Base-by-base conservation (phyloP, 2,888 invertebrate species). In the Stegana nigrithorax region DNA sequence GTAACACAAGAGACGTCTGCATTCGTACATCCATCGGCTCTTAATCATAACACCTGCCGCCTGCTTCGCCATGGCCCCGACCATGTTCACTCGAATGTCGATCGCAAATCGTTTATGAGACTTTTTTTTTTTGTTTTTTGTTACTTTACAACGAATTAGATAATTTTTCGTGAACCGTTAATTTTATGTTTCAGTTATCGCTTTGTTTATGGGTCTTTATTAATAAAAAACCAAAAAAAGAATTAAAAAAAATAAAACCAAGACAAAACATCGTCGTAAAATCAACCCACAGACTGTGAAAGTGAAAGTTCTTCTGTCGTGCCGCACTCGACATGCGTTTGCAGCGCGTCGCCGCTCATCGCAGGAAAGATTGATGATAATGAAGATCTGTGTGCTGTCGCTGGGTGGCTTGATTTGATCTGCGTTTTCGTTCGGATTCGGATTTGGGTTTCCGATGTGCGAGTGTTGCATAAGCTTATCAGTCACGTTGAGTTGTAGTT, bases 221-320 rank as follows among this genome's bases (percentile, higher is more conserved):
- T 55, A 55, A 55, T 21, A 32, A 53, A 53, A 53, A 14, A 10
- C 6, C 2, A 14, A 26, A 26, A 14, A 26, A 29, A 36, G 21
- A 32, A n/a, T n/a, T n/a, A 55, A 55, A 32, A 53, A 53, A 53
- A 53, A 10, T 1, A 55, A n/a, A 36, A 55, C 14, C 17, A 29
- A 21, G 25, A 25, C 12, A 50, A 39, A 39, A 39, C n/a, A n/a
- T n/a, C n/a, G n/a, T n/a, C n/a, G 4, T 6, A 23, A 50, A 23
- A n/a, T 12, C 32, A 55, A 36, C 3, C 23, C 36, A 36, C 32
- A 36, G 32, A 26, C 53, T 32, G 17, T 23, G 32, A 55, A 55
- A 55, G 53, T 55, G 53, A 55, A 55, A 55, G 53, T 55, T 55
- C 53, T 55, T 55, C n/a, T n/a, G n/a, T n/a, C 32, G 12, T 36